phyloP scores from a whole-genome alignment of 2,888 invertebrate genomes.

The Drosophila aldrichi region DNA sequence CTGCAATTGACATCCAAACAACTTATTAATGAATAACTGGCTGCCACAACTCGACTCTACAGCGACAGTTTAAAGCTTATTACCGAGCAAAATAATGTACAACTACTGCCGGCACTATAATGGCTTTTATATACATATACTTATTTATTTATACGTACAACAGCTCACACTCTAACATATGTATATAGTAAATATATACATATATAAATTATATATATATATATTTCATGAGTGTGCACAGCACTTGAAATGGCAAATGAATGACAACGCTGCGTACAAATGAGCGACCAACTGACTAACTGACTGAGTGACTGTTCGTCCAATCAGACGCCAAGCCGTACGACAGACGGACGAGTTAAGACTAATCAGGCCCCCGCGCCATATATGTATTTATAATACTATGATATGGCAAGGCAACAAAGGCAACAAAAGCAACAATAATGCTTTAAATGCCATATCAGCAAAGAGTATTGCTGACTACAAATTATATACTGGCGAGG shows the following conservation, averaged over 20 bases:
- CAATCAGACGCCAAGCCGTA: slow-evolving; percentile 4
- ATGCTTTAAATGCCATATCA: slow-evolving; percentile 80
- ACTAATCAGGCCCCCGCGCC: slow-evolving; percentile 77
- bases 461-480: slow-evolving; percentile 75
- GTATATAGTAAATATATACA: slow-evolving; percentile 2
- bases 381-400: slow-evolving; percentile 64
- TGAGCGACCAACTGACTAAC: slow-evolving; percentile 44
- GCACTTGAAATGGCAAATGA: slow-evolving; percentile 80
- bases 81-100: slow-evolving; percentile 40
- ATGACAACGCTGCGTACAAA: slow-evolving; percentile 76
- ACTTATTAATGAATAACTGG: slow-evolving; percentile 75
- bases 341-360: slow-evolving; percentile 65
- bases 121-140: slow-evolving; percentile 31
- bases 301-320: slow-evolving; percentile 14
- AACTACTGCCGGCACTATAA: slow-evolving; percentile 68
- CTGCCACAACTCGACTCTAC: slow-evolving; percentile 46
- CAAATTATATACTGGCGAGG: slow-evolving; percentile 65
- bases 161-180: slow-evolving; percentile 17
- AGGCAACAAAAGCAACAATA: slow-evolving; percentile 64
- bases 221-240: slow-evolving; percentile 60
- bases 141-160: slow-evolving; percentile 15
- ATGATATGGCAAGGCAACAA: slow-evolving; percentile 58
- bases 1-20: slow-evolving; percentile 75
- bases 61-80: slow-evolving; percentile 74
- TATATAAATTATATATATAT: slow-evolving; percentile 12